Base-by-base conservation (phyloP, 2,113 vertebrate genomes). In the Dipodomys stephensi region DNA sequence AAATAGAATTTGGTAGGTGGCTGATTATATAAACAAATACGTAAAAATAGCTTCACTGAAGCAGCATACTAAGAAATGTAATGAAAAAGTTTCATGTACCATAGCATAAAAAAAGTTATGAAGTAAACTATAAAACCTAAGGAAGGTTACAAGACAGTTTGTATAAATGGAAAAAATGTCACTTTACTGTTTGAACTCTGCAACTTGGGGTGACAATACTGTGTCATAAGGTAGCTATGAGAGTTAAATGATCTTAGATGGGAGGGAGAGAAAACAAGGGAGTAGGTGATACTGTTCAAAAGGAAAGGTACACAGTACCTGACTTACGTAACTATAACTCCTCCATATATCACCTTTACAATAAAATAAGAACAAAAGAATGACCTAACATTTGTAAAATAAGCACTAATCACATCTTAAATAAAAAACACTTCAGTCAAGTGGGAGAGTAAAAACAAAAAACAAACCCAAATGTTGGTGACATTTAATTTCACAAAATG, bases 111-210 rank as follows among this genome's bases (percentile, higher is more conserved):
- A 88, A 68, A 4, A 68, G 12, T 85, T 83, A 23, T 73, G 23
- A 91, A 88, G 39, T 77, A 93, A 83, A 81, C 8, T 32, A 86
- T 9, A 62, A 87, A 83, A 92, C 28, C 12, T 76, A 91, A 65
- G 12, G 9, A 8, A 60, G 16, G 71, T 6, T 53, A 74, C 5
- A 53, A 83, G 44, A 86, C 69, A 6, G 30, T 44, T 62, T 81
- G 15, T 72, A 53, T 79, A 79, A 73, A 87, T 27, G 46, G 27
- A 84, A 93, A 78, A 65, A 57, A 57, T 57, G 53, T 18, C 53
- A 57, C 53, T 15, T 13, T 18, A 57, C 53, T 57, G 12, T 53
- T 13, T 53, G 19, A n/a, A 16, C 11, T 64, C 85, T 85, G 67
- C 23, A 16, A 71, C 35, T 0, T 62, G 28, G 49, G 49, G 49